A percentile compares a stretch with the other conserved stretches of the same genome.
These are phyloP conservation scores for Trematomus bernacchii DNA, from an alignment of 2,797 vertebrate genomes.

Conservation along the genomic window DNA sequence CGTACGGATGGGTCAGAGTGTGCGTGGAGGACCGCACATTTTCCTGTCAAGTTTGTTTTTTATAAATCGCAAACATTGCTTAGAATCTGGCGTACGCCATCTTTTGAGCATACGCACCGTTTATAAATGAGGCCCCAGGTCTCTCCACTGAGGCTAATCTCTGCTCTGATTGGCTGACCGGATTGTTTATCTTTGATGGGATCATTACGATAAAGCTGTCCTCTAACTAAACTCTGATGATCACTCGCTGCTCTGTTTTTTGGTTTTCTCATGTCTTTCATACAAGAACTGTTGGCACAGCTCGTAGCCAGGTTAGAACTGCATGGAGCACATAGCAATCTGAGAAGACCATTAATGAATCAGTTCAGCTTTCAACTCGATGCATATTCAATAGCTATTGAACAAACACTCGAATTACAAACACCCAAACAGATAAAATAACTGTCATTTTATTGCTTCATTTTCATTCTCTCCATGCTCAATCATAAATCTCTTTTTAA, in stretches of 20 bases:
- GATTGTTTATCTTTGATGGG: constrained; percentile 56
- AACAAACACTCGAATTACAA: constrained; percentile 2
- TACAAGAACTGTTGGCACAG: not conserved
- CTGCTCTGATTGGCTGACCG: constrained; percentile 41
- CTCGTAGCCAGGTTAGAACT: not conserved
- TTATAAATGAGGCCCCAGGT: not conserved
- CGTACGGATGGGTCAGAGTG: too few species aligned
- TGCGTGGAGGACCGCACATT: too few species aligned
- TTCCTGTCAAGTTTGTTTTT: too few species aligned
- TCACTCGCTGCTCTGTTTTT: constrained; percentile 7
- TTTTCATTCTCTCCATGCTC: constrained; percentile 3
- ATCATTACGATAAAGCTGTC: constrained; percentile 49
- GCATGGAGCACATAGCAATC: not conserved
- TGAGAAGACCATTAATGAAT: not conserved
- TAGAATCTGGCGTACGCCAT: too few species aligned
- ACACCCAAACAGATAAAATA: not conserved
- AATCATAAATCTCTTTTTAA: constrained; percentile 30
- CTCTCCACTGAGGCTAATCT: constrained; percentile 49
- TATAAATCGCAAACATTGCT: too few species aligned
- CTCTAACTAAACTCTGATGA: constrained; percentile 36
- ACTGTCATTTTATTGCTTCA: not conserved
- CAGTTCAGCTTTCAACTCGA: not conserved
- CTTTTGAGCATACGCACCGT: too few species aligned
- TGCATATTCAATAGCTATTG: not conserved
- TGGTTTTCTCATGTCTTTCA: constrained; percentile 5